Base-by-base conservation (phyloP, 2,888 invertebrate species). In the Morpho helenor region DNA sequence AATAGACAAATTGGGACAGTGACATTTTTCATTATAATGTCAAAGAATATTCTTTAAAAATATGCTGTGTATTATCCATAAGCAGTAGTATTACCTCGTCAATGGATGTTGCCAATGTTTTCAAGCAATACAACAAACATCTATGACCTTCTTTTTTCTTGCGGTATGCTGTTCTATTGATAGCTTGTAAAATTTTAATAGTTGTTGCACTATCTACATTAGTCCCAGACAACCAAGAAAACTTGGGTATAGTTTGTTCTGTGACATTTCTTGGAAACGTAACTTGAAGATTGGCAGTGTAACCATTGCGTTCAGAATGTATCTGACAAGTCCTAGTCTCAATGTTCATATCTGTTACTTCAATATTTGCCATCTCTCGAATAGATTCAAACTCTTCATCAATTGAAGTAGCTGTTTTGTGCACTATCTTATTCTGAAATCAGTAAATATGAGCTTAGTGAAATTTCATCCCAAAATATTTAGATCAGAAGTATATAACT, bases 91-190 rank as follows among this genome's bases (percentile, higher is more conserved):
- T 31, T 79, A 91, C 91, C 81, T 91, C 91, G 74, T 91, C 90
- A 62, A 91, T 80, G 49, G 85, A 84, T 47, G 85, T 90, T 2
- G 87, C 87, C 61, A 91, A 76, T 40, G 89, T 88, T 72, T 91
- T 91, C 47, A 98, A 87, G 81, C 98, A 98, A 50, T 97, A 96
- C 77, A 98, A 95, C 55, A 98, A 84, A 79, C 98, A 98, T 44
- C 96, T 95, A 53, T 96, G 93, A 54, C 96, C 96, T 77, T 96
- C 96, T 65, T 94, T 94, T 1, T 97, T 96, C 71, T 96, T 94
- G 68, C 95, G 95, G 72, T 95, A 93, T 0, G 97, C 96, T 54
- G 96, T 94, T 77, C 94, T 94, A 69, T 95, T 95, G 43, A 98
- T 90, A 10, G 95, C 94, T 86, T 96, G 97, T 52, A 96, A 84